Conservation (phyloP, 1,140 invertebrate species). For the Aphelenchoides fujianensis region DNA sequence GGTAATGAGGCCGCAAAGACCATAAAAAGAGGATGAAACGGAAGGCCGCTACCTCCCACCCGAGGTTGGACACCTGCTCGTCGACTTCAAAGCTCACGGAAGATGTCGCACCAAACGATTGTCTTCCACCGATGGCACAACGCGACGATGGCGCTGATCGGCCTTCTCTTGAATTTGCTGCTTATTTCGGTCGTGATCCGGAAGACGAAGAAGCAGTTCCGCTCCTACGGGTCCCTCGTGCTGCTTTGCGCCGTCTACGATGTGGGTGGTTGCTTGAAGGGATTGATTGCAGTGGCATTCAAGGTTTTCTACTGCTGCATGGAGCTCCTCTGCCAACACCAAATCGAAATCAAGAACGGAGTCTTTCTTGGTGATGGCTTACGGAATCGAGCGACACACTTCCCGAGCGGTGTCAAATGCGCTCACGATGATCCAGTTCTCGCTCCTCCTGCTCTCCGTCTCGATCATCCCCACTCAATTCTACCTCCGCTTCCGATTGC, state of each 20-base stretch:
- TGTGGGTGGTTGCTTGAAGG: no score
- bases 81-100: no score
- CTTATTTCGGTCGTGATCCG: background rate
- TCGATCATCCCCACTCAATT: constrained; percentile 5
- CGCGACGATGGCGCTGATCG: background rate
- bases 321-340: no score
- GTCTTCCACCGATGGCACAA: constrained; percentile 1
- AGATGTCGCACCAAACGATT: background rate
- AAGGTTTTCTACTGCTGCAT: no score
- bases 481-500: background rate
- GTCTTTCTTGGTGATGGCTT: background rate
- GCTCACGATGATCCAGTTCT: background rate
- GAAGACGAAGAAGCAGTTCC: background rate
- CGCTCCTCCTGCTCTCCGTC: background rate
- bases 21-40: no score
- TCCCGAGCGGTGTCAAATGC: background rate
- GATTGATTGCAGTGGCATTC: no score
- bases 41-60: no score
- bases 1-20: no score
- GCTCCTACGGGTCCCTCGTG: background rate
- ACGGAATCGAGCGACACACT: background rate
- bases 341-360: constrained; percentile 10
- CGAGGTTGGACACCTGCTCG: no score
- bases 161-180: background rate
- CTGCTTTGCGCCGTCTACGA: background rate